These are phyloP conservation scores for Atherinosoma microstoma DNA, from an alignment of 2,797 vertebrate species.

Conservation along the genomic window DNA sequence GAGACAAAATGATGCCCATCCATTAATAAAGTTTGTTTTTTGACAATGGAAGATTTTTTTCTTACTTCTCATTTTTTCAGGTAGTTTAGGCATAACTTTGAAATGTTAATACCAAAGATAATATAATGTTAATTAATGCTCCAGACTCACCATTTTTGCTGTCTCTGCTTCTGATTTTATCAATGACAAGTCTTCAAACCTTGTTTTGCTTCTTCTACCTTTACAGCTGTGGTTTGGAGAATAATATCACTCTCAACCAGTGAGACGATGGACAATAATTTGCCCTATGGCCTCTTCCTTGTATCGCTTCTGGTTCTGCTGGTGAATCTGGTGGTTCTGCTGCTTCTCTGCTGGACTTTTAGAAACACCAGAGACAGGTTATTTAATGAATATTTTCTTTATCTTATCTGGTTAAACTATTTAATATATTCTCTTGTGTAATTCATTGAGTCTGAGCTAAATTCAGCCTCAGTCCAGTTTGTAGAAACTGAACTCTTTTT, in stretches of 20 bases:
- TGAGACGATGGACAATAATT: neutral
- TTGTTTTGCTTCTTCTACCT: neutral
- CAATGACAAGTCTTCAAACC: neutral
- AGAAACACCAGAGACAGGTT: conserved; percentile 26
- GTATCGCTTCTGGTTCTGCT: conserved; percentile 43
- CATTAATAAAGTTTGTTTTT: too few species aligned
- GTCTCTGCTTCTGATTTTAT: too few species aligned
- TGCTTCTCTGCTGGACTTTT: conserved; percentile 41
- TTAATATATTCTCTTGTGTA: too few species aligned
- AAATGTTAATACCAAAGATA: too few species aligned
- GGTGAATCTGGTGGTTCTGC: conserved; percentile 38
- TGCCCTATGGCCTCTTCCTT: conserved; percentile 20
- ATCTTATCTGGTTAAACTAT: neutral
- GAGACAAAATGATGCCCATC: too few species aligned
- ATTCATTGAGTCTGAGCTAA: too few species aligned
- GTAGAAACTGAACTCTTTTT: neutral
- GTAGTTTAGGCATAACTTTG: too few species aligned
- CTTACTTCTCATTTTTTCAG: too few species aligned
- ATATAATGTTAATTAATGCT: too few species aligned
- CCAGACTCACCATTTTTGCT: too few species aligned
- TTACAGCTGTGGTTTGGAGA: neutral
- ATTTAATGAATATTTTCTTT: neutral
- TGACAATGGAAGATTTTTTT: too few species aligned
- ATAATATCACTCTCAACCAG: neutral
- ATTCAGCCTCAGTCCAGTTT: neutral